Conservation (phyloP, 2,888 invertebrate genomes). For the Heliconius charithonia region DNA sequence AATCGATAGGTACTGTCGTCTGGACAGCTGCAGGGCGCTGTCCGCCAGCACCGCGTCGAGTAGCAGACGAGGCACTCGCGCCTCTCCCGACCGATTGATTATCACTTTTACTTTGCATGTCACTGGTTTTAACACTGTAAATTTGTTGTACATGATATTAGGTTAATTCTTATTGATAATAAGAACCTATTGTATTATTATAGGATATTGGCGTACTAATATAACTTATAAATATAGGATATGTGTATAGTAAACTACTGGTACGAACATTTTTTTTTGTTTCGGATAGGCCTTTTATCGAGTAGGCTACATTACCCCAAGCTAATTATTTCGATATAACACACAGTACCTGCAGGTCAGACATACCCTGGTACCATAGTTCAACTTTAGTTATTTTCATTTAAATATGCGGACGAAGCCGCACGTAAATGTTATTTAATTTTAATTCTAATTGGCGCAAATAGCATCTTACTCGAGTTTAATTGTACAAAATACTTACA, state of each 20-base stretch:
- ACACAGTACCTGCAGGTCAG: no score
- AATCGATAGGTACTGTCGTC: slow-evolving; percentile 88
- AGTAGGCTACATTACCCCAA: neutral
- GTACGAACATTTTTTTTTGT: no score
- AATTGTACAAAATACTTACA: slow-evolving; percentile 80
- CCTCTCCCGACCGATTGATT: slow-evolving; percentile 86
- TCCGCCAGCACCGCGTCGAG: slow-evolving; percentile 89
- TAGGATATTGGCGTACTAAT: no score
- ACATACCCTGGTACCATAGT: neutral
- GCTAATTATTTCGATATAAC: neutral
- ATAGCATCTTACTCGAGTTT: no score
- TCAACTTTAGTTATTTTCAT: neutral
- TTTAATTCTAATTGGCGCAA: no score
- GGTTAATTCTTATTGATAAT: neutral
- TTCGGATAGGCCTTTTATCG: neutral
- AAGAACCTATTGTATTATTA: neutral
- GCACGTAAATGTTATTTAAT: no score
- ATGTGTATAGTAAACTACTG: no score
- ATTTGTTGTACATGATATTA: neutral
- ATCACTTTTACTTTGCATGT: slow-evolving; percentile 90
- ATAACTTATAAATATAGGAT: no score
- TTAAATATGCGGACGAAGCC: neutral
- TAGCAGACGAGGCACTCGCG: slow-evolving; percentile 85
- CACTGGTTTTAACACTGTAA: slow-evolving; percentile 90
- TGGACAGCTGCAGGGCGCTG: slow-evolving; percentile 88